A percentile compares a stretch with the other conserved stretches of the same genome.
Conservation (phyloP, 1,140 invertebrate species). For the Drosophila asahinai region DNA sequence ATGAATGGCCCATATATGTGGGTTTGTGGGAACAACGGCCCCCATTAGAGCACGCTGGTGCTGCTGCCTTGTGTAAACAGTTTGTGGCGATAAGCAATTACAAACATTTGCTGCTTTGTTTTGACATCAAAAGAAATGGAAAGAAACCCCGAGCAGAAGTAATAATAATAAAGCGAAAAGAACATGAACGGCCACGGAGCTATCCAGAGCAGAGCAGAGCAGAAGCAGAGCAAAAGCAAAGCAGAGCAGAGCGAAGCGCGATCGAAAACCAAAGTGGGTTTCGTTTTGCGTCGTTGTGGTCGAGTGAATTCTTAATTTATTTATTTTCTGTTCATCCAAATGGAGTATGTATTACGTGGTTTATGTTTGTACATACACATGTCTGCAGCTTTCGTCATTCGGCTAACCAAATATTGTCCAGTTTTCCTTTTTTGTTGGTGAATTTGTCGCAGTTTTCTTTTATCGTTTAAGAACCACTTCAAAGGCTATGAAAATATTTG, state of each 20-base stretch:
- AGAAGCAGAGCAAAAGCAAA: not conserved
- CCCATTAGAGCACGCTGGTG: not conserved
- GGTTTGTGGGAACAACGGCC: not conserved
- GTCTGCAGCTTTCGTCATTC: conserved; percentile 15
- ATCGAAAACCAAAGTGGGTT: conserved; percentile 49
- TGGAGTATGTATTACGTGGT: conserved; percentile 6
- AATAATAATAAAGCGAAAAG: conserved; percentile 47
- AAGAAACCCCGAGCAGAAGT: conserved; percentile 55
- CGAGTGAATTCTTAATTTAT: conserved; percentile 74
- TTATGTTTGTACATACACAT: conserved; percentile 4
- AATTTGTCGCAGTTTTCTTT: conserved; percentile 28
- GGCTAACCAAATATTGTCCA: conserved; percentile 26
- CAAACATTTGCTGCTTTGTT: conserved; percentile 65
- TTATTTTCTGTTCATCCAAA: conserved; percentile 48
- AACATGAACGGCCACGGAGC: conserved; percentile 5
- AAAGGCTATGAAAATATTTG: not conserved
- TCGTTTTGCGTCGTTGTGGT: conserved; percentile 68
- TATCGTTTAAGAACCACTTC: conserved; percentile 9
- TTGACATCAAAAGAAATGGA: conserved; percentile 78
- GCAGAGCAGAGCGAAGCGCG: conserved; percentile 11
- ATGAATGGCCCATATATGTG: conserved; percentile 23
- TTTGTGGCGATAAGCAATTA: conserved; percentile 71
- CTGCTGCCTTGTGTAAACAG: conserved; percentile 31
- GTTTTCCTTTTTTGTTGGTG: not conserved
- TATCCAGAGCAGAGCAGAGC: conserved; percentile 3